A percentile compares a stretch with the other conserved stretches of the same genome.
These are phyloP conservation scores for Leptinotarsa tumamoca DNA, from an alignment of 2,888 invertebrate genomes.

Conservation along the genomic window DNA sequence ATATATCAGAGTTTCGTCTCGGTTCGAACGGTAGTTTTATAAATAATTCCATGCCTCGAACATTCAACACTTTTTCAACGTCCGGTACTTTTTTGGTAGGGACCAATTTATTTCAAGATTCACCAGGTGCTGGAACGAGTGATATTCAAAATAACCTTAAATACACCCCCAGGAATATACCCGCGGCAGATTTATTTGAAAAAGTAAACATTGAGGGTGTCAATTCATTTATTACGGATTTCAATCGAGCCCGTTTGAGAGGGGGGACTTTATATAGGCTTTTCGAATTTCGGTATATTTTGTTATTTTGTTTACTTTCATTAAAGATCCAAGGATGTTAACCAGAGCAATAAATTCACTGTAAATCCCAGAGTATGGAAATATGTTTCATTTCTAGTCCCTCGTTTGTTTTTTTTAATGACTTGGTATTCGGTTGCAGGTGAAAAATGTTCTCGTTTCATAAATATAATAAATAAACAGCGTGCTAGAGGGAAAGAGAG, in stretches of 20 bases:
- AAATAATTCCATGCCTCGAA: conserved; percentile 8
- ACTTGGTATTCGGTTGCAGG: too few species aligned
- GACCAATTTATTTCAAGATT: conserved; percentile 19
- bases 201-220: conserved; percentile 19
- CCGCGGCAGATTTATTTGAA: conserved; percentile 15
- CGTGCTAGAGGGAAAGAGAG: too few species aligned
- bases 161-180: conserved; percentile 20
- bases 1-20: background rate
- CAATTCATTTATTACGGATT: conserved; percentile 15
- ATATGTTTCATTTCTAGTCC: background rate
- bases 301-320: background rate
- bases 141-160: conserved; percentile 10
- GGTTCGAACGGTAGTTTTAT: background rate
- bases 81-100: conserved; percentile 14
- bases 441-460: too few species aligned
- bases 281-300: background rate
- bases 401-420: too few species aligned
- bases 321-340: background rate
- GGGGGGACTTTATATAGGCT: background rate
- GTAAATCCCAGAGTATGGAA: background rate
- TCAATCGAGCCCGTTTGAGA: background rate
- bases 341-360: background rate
- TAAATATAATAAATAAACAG: too few species aligned
- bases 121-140: conserved; percentile 8
- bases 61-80: conserved; percentile 15